Evolutionary conservation across 1,140 invertebrate species (phyloP).

Genomic region (Musca domestica): DNA sequence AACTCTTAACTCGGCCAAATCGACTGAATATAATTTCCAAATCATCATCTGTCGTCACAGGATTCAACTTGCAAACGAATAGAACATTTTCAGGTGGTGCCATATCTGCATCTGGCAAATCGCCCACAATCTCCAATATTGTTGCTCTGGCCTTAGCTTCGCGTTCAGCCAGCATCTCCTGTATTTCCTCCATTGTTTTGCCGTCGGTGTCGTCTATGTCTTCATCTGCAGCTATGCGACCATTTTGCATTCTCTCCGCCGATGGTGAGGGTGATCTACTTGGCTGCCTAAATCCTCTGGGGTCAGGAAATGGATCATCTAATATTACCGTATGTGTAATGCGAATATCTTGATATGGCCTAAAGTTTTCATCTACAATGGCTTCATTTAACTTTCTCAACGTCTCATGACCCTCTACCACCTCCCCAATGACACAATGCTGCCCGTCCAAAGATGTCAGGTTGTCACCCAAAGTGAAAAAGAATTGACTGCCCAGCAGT

Average conservation of each 20-base stretch:
- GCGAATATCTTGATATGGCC: constrained; percentile 94
- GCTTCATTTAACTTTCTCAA: constrained; percentile 89
- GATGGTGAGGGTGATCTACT: constrained; percentile 84
- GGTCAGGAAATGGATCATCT: constrained; percentile 95
- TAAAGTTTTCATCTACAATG: constrained; percentile 86
- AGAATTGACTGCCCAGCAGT: constrained; percentile 97
- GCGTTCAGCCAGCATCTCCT: constrained; percentile 83
- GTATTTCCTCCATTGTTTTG: constrained; percentile 77
- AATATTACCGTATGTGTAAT: constrained; percentile 97
- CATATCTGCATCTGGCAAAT: constrained; percentile 94
- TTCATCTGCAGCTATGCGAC: constrained; percentile 92
- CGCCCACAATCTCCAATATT: constrained; percentile 97
- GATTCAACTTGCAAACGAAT: constrained; percentile 99
- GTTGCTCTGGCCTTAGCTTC: constrained; percentile 96
- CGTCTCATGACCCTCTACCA: constrained; percentile 89
- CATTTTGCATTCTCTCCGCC: constrained; percentile 74
- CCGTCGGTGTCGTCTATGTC: constrained; percentile 89
- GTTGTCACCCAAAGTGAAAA: constrained; percentile 87
- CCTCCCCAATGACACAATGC: constrained; percentile 97
- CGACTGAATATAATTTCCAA: constrained; percentile 97
- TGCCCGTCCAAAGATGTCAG: constrained; percentile 88
- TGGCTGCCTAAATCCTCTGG: constrained; percentile 72
- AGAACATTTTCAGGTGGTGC: constrained; percentile 98
- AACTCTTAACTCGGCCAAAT: constrained; percentile 92
- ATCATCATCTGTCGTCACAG: constrained; percentile 96